Conservation (phyloP, 2,797 vertebrate genomes). For the Ataeniobius toweri region DNA sequence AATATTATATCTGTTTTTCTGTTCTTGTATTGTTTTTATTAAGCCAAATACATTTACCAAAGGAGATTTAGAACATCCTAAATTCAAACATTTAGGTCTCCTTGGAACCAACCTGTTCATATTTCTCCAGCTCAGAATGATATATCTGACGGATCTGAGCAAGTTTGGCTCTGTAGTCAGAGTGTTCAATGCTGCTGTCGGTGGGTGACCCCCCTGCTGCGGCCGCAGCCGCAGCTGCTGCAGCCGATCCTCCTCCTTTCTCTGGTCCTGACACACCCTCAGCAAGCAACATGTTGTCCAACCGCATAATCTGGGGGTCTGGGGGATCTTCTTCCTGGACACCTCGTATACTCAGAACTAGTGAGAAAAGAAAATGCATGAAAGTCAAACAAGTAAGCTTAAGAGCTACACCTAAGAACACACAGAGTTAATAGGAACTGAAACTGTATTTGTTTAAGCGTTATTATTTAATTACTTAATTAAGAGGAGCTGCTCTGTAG, state of each 20-base stretch:
- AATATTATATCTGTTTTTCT: not conserved
- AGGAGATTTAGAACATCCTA: not conserved
- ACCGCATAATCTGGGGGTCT: constrained; percentile 88
- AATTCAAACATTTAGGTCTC: not conserved
- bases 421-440: not conserved
- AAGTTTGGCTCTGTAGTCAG: constrained; percentile 92
- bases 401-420: not conserved
- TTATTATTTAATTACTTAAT: constrained; percentile 50
- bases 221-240: constrained; percentile 84
- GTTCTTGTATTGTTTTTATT: not conserved
- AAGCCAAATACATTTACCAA: not conserved
- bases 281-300: constrained; percentile 92
- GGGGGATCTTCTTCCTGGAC: constrained; percentile 90
- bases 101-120: constrained; percentile 87
- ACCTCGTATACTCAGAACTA: constrained; percentile 88
- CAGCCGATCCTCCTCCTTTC: constrained; percentile 87
- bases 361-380: not conserved
- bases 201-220: constrained; percentile 89
- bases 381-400: not conserved
- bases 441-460: constrained; percentile 18
- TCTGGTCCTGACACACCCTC: constrained; percentile 90
- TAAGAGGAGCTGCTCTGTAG: constrained; percentile 60
- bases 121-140: constrained; percentile 94
- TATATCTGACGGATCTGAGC: constrained; percentile 92
- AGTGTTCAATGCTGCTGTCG: constrained; percentile 92